These are phyloP conservation scores for Tor tambroides DNA, from an alignment of 2,113 vertebrate species.

Conservation along the genomic window DNA sequence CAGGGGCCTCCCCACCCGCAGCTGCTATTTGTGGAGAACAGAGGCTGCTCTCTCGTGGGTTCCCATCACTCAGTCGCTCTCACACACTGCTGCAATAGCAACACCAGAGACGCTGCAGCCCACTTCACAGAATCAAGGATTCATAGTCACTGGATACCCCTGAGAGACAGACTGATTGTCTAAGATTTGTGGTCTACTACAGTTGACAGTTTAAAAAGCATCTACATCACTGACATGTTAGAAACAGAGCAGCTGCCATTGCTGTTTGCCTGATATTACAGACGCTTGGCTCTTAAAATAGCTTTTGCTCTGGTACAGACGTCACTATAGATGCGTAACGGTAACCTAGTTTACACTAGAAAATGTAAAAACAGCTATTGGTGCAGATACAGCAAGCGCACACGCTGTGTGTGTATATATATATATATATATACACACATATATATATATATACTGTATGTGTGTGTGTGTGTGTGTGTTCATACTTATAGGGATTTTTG, in stretches of 20 bases:
- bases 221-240: background rate
- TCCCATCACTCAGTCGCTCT: background rate
- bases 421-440: too few relatives aligned
- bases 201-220: conserved; percentile 14
- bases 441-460: too few relatives aligned
- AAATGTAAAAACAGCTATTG: background rate
- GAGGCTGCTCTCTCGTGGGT: background rate
- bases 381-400: too few relatives aligned
- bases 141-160: conserved; percentile 24
- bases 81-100: background rate
- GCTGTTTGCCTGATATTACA: background rate
- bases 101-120: background rate
- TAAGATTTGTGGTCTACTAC: background rate
- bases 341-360: background rate
- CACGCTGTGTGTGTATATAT: too few relatives aligned
- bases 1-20: background rate
- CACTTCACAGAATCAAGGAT: conserved; percentile 12
- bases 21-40: conserved; percentile 30
- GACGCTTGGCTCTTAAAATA: background rate
- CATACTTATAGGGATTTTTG: too few relatives aligned
- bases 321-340: background rate
- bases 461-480: too few relatives aligned
- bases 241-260: background rate
- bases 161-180: background rate
- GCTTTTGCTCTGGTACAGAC: background rate